phyloP scores from a whole-genome alignment of 2,888 invertebrate genomes.

The Poecilobothrus nobilitatus region DNA sequence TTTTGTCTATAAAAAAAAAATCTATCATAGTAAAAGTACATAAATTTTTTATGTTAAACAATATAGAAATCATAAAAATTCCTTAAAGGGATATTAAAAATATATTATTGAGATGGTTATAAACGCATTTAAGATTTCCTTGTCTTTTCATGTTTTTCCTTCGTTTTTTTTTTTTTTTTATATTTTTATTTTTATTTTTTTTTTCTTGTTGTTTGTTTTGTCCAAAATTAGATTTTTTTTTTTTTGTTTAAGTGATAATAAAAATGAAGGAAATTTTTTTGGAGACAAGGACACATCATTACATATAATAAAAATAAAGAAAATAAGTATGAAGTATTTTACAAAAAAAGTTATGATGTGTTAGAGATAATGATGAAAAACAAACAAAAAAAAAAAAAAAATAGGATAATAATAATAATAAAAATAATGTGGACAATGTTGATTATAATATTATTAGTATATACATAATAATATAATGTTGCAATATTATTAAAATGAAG shows the following conservation, averaged over 20 bases:
- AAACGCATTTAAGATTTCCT: background rate
- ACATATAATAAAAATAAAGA: background rate
- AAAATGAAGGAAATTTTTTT: background rate
- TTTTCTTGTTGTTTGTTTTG: no score
- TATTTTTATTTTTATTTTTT: no score
- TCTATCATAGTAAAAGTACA: background rate
- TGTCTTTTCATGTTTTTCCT: background rate
- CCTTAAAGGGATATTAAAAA: conserved; percentile 2
- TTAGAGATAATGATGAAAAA: background rate
- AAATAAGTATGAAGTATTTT: no score
- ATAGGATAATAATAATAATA: no score
- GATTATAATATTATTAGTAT: no score
- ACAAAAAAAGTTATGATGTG: background rate
- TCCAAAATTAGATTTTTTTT: background rate
- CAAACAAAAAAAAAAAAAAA: no score
- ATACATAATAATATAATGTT: no score
- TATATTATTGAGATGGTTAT: conserved; percentile 4
- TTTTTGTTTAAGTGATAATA: background rate
- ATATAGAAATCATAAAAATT: background rate
- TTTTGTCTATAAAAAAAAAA: background rate
- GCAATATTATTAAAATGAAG: no score
- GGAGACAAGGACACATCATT: background rate
- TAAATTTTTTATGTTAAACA: background rate
- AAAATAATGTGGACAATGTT: no score
- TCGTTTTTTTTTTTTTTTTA: no score